Percentiles rank a stretch among this genome's conserved stretches.
phyloP scores from a whole-genome alignment of 2,797 vertebrate genomes.

The Mus minutoides region DNA sequence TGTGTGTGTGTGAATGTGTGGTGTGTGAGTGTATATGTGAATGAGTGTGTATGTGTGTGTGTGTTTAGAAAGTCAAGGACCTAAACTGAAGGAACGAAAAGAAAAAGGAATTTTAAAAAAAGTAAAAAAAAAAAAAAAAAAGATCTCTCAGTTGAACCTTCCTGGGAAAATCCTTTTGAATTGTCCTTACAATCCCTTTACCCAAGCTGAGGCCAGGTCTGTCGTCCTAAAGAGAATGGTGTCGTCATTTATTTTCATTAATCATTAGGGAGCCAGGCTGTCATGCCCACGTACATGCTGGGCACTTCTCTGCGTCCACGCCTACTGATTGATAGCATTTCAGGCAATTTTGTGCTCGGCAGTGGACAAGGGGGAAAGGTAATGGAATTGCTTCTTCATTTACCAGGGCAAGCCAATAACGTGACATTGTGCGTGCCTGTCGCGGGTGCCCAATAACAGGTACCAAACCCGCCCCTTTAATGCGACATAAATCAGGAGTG shows the following conservation, averaged over 20 bases:
- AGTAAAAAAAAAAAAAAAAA: not conserved
- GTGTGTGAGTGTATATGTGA: not conserved
- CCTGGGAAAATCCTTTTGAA: not conserved
- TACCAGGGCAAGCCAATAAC: conserved; percentile 63
- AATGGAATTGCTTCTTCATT: conserved; percentile 70
- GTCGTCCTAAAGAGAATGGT: not conserved
- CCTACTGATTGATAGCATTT: conserved; percentile 62
- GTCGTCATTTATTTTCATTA: conserved; percentile 53
- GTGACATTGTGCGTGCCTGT: conserved; percentile 55
- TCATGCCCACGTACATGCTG: conserved; percentile 11
- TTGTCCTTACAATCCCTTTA: not conserved
- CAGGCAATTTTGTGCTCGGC: conserved; percentile 35
- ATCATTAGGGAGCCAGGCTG: conserved; percentile 46
- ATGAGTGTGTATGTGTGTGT: not conserved
- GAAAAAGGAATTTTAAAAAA: not conserved
- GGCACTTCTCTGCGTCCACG: conserved; percentile 2
- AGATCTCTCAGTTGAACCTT: not conserved
- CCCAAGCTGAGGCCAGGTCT: not conserved
- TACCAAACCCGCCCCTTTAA: conserved; percentile 48
- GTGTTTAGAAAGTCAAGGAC: conserved; percentile 14
- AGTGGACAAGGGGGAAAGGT: conserved; percentile 55
- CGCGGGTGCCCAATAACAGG: conserved; percentile 54
- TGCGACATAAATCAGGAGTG: conserved; percentile 69
- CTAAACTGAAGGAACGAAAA: not conserved
- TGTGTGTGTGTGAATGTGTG: not conserved